A percentile compares a stretch with the other conserved stretches of the same genome.
phyloP scores from a whole-genome alignment of 2,797 vertebrate genomes.

The Pyrocephalus nanus region DNA sequence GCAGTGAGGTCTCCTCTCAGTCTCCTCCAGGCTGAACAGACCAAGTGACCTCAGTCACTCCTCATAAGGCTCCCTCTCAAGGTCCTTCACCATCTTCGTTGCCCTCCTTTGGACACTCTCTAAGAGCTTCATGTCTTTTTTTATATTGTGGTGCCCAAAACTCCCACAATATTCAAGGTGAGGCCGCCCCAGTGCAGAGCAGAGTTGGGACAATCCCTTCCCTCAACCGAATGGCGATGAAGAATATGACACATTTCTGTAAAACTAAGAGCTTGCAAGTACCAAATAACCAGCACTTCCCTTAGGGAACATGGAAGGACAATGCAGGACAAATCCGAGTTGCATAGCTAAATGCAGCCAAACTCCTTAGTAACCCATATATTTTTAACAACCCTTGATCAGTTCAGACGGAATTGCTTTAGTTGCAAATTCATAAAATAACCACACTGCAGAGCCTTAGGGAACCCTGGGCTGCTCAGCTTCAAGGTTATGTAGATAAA shows the following conservation, averaged over 20 bases:
- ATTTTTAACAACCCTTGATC: background rate
- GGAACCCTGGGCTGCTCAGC: background rate
- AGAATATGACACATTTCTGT: background rate
- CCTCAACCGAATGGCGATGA: background rate
- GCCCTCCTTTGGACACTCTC: background rate
- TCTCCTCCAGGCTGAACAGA: background rate
- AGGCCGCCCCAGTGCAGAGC: background rate
- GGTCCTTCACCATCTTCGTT: background rate
- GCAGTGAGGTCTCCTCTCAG: background rate
- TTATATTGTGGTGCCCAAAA: background rate
- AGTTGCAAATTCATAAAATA: background rate
- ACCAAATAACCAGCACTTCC: background rate
- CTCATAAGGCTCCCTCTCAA: background rate
- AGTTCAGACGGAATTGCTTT: background rate
- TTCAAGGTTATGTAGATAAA: background rate
- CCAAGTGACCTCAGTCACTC: background rate
- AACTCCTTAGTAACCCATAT: background rate
- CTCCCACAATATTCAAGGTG: background rate
- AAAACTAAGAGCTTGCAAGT: background rate
- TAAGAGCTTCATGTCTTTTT: background rate
- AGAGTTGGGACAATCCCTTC: background rate
- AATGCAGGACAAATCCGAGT: background rate
- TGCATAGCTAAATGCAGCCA: background rate
- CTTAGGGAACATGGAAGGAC: background rate
- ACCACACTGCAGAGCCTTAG: background rate